These are phyloP conservation scores for Scelioninae gen. 2 DNA, from an alignment of 2,888 invertebrate species.

Conservation along the genomic window DNA sequence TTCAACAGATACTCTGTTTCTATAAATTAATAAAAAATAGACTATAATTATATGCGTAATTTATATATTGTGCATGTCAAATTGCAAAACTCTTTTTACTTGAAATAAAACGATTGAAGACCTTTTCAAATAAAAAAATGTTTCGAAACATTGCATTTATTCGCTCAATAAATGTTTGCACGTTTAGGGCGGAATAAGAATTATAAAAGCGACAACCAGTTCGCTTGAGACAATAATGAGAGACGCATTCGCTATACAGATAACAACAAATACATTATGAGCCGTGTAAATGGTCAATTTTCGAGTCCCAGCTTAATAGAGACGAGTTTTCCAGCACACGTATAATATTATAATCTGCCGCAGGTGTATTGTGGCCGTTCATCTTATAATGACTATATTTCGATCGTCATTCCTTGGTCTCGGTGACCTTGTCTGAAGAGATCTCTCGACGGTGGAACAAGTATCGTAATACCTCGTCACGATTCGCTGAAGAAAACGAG, in stretches of 20 bases:
- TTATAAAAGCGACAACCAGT: slow-evolving; percentile 53
- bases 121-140: too few species aligned
- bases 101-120: too few species aligned
- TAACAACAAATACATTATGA: slow-evolving; percentile 55
- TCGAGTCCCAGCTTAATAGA: slow-evolving; percentile 47
- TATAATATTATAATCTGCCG: slow-evolving; percentile 56
- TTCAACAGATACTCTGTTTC: too few species aligned
- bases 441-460: slow-evolving; percentile 52
- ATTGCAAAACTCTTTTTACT: too few species aligned
- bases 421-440: slow-evolving; percentile 60
- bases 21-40: too few species aligned
- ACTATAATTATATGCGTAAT: too few species aligned
- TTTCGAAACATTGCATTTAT: slow-evolving; percentile 31
- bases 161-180: too few species aligned
- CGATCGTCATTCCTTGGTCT: slow-evolving; percentile 60
- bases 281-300: slow-evolving; percentile 56
- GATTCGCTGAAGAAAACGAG: slow-evolving; percentile 55
- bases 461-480: slow-evolving; percentile 56
- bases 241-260: slow-evolving; percentile 28
- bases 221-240: slow-evolving; percentile 12
- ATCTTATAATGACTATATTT: slow-evolving; percentile 62
- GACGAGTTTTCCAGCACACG: slow-evolving; percentile 56
- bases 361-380: slow-evolving; percentile 60
- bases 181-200: slow-evolving; percentile 49
- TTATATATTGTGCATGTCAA: too few species aligned